Percentiles rank a stretch among this genome's conserved stretches.
phyloP scores from a whole-genome alignment of 2,888 invertebrate genomes.

The Brachyptera putata region DNA sequence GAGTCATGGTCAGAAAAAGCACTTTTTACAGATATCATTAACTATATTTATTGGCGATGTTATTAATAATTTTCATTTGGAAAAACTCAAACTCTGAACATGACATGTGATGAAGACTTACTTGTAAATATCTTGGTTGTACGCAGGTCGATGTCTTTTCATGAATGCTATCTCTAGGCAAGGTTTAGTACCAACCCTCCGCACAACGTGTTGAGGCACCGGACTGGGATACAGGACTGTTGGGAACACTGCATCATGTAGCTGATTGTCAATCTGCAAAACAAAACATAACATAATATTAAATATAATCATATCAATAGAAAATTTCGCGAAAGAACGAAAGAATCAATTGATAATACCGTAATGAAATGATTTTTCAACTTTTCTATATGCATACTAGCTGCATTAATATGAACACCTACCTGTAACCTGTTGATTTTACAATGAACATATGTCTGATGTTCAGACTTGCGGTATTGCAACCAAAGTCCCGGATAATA shows the following conservation, averaged over 20 bases:
- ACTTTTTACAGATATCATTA: no score
- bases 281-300: neutral
- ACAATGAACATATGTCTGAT: slow-evolving; percentile 61
- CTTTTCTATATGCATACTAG: no score
- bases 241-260: slow-evolving; percentile 65
- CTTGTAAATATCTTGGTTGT: slow-evolving; percentile 57
- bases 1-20: no score
- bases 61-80: no score
- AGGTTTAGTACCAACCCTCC: slow-evolving; percentile 53
- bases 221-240: slow-evolving; percentile 62
- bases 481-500: slow-evolving; percentile 72
- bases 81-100: no score
- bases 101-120: no score
- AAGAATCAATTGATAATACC: no score
- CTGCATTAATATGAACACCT: no score
- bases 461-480: slow-evolving; percentile 65
- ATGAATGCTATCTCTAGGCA: slow-evolving; percentile 56
- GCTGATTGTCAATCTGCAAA: slow-evolving; percentile 69
- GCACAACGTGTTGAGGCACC: slow-evolving; percentile 46
- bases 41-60: no score
- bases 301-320: neutral
- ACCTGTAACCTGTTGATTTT: slow-evolving; percentile 62
- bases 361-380: no score
- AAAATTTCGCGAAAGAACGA: no score
- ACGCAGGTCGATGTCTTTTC: slow-evolving; percentile 50